Evolutionary conservation across 2,113 vertebrate species (phyloP), one percentile per base, ranked within the genome.

Genomic region (Callionymus lyra): DNA sequence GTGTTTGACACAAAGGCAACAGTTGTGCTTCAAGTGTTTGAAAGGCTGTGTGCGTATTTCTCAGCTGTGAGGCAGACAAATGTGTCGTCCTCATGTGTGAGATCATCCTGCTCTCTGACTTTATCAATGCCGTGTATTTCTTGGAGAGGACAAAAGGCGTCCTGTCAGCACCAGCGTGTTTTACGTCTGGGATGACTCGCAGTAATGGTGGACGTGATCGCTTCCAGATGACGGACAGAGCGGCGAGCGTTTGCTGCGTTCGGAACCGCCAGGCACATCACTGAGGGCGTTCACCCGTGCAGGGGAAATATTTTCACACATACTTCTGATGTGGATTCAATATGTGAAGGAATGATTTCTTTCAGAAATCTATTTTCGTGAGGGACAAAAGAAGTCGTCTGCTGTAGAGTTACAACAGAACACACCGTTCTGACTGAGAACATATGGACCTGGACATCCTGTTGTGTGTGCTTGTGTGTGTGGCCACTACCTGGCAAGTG

Each of bases 141-240:
- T 67, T 50, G 14, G 43, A 33, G 38, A 4, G n/a, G 37, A 65
- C 66, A 74, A 73, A 73, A 39, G 53, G 34, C 52, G 53, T 58
- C 63, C 74, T 77, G 70, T 77, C 74, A 60, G 52, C 70, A 65
- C 33, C 74, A 60, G 52, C 70, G 63, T 27, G 36, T 51, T 52
- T 8, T 17, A 37, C 32, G 45, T 6, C 34, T 43, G 63, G 60
- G 50, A 63, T 45, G 38, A 19, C 52, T 17, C 52, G 46, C 44
- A 50, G 64, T 66, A 68, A 68, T 65, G 51, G 51, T 45, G 66
- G 18, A 65, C 33, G 31, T 52, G 44, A 72, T 76, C 72, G 58
- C 66, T 70, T 68, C 70, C 74, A 77, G 70, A 70, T 77, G 74
- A 68, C 31, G n/a, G 34, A 27, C 42, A 32, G 48, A 33, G 37